Conservation (phyloP, 2,888 invertebrate genomes). For the Callyntrura sp. region DNA sequence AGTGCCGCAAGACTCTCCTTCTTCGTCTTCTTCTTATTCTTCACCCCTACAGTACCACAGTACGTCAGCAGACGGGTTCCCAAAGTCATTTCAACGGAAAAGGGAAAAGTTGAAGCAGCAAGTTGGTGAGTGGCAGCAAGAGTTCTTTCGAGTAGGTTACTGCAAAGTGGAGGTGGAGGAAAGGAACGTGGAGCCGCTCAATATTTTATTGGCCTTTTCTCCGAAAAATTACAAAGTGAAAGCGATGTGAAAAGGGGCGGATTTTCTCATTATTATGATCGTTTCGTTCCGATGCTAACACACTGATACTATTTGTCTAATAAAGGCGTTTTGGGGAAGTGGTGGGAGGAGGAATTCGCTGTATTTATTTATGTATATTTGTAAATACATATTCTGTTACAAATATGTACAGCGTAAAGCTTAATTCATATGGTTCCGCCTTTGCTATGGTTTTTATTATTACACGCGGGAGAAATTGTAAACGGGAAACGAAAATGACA, state of each 20-base stretch:
- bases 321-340: background rate
- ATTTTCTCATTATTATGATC: background rate
- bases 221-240: background rate
- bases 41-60: too few relatives aligned
- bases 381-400: too few relatives aligned
- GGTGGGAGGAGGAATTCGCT: too few relatives aligned
- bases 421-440: too few relatives aligned
- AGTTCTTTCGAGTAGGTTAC: background rate
- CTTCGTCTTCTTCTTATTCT: background rate
- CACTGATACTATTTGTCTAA: too few relatives aligned
- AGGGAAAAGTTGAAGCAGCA: background rate
- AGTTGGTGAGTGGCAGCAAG: background rate
- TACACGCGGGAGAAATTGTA: too few relatives aligned
- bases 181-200: background rate
- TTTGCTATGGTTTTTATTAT: too few relatives aligned
- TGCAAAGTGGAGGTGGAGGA: background rate
- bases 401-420: too few relatives aligned
- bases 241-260: too few relatives aligned
- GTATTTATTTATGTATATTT: background rate
- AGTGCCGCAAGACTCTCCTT: too few relatives aligned
- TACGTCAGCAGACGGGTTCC: background rate
- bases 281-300: too few relatives aligned
- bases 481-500: too few relatives aligned
- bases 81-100: background rate
- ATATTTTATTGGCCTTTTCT: slow-evolving; percentile 24